Evolutionary conservation across 1,140 invertebrate species (phyloP).

Genomic region (Micrasema minimum): DNA sequence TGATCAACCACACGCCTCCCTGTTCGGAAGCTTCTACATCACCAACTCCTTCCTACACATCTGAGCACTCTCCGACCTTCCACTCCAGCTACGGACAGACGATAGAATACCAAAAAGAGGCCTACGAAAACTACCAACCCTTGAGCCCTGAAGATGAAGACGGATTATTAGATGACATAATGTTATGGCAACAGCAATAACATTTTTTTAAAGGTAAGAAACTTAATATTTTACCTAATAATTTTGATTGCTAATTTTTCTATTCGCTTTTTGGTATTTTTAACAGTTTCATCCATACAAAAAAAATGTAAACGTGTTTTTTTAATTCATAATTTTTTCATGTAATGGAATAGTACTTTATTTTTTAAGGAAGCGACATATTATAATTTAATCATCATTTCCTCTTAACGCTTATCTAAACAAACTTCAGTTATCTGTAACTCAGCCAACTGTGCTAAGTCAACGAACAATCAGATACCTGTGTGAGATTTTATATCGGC

Average conservation of each 20-base stretch:
- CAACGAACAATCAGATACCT: slow-evolving; percentile 30
- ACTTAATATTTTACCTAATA: slow-evolving; percentile 3
- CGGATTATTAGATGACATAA: slow-evolving; percentile 87
- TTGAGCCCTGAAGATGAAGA: slow-evolving; percentile 92
- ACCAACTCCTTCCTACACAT: slow-evolving; percentile 82
- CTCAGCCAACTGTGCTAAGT: slow-evolving; percentile 34
- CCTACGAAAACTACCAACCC: slow-evolving; percentile 81
- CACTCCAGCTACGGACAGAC: slow-evolving; percentile 60
- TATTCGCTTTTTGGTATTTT: not conserved
- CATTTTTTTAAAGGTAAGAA: slow-evolving; percentile 50
- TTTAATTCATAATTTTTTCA: too few species aligned
- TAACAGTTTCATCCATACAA: too few species aligned
- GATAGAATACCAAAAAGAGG: slow-evolving; percentile 65
- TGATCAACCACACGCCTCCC: slow-evolving; percentile 66
- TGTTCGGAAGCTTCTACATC: slow-evolving; percentile 80
- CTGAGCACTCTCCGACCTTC: slow-evolving; percentile 75
- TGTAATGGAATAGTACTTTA: too few species aligned
- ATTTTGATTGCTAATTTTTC: not conserved
- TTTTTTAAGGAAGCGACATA: too few species aligned
- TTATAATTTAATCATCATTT: slow-evolving; percentile 31
- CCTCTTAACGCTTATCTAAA: slow-evolving; percentile 16
- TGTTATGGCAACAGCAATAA: slow-evolving; percentile 84
- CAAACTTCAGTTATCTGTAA: slow-evolving; percentile 19
- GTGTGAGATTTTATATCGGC: slow-evolving; percentile 22
- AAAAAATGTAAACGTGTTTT: too few species aligned